Percentiles rank a stretch among this genome's conserved stretches.
phyloP scores from a whole-genome alignment of 2,888 invertebrate genomes.

The Pachycephus smyrnensis region DNA sequence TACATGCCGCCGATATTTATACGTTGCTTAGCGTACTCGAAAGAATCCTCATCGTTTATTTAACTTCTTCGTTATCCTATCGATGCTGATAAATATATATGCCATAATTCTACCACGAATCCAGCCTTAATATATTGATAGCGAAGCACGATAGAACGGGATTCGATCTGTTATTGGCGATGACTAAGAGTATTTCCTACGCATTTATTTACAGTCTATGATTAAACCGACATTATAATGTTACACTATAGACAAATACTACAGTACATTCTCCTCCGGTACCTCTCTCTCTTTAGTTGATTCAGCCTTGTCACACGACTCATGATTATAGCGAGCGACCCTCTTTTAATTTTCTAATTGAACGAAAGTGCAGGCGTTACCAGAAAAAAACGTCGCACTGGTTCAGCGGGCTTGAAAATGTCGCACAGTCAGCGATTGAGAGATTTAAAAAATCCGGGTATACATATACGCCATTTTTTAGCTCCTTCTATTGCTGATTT shows the following conservation, averaged over 20 bases:
- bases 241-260: neutral
- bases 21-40: neutral
- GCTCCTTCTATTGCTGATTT: neutral
- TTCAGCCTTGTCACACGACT: neutral
- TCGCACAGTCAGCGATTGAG: neutral
- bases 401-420: neutral
- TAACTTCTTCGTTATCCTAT: neutral
- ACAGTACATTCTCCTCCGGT: neutral
- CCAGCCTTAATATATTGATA: neutral
- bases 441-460: neutral
- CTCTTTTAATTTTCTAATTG: constrained; percentile 1
- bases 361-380: constrained; percentile 1
- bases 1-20: neutral
- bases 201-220: neutral
- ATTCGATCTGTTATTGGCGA: neutral
- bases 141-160: neutral
- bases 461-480: neutral
- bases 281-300: constrained; percentile 8
- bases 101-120: neutral
- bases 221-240: neutral
- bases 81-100: neutral
- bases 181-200: neutral
- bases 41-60: neutral
- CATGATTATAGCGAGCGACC: neutral
- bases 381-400: neutral